Evolutionary conservation across 2,888 invertebrate genomes (phyloP).

Genomic region (Steinernema scapterisci): DNA sequence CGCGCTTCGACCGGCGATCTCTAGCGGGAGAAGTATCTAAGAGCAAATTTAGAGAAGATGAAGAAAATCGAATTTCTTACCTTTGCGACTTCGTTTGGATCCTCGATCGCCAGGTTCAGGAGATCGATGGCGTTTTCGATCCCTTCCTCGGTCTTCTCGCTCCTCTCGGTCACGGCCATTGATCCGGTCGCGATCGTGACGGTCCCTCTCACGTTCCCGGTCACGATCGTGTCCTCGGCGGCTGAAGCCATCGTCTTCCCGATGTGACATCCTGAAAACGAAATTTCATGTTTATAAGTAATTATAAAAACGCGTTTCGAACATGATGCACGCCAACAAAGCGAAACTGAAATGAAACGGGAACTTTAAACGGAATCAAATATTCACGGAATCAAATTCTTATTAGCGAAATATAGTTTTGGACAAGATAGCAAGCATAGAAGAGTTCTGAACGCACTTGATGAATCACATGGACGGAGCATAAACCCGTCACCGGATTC

Average conservation of each 20-base stretch:
- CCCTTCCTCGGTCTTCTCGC: slow-evolving; percentile 4
- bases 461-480: too few relatives aligned
- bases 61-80: background rate
- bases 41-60: background rate
- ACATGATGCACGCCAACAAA: too few relatives aligned
- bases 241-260: background rate
- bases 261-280: background rate
- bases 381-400: too few relatives aligned
- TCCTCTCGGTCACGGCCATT: background rate
- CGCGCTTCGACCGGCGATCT: slow-evolving; percentile 7
- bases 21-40: background rate
- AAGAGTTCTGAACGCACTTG: too few relatives aligned
- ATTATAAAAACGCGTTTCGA: too few relatives aligned
- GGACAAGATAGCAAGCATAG: too few relatives aligned
- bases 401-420: too few relatives aligned
- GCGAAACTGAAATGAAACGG: too few relatives aligned
- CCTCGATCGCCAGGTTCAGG: background rate
- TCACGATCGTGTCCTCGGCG: background rate
- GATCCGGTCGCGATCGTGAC: slow-evolving; percentile 3
- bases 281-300: too few relatives aligned
- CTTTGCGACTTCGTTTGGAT: background rate
- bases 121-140: slow-evolving; percentile 22
- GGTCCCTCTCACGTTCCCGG: background rate
- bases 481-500: too few relatives aligned
- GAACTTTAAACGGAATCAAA: too few relatives aligned